These are phyloP conservation scores for Herminia tarsipennalis DNA, from an alignment of 2,888 invertebrate genomes.

Conservation along the genomic window DNA sequence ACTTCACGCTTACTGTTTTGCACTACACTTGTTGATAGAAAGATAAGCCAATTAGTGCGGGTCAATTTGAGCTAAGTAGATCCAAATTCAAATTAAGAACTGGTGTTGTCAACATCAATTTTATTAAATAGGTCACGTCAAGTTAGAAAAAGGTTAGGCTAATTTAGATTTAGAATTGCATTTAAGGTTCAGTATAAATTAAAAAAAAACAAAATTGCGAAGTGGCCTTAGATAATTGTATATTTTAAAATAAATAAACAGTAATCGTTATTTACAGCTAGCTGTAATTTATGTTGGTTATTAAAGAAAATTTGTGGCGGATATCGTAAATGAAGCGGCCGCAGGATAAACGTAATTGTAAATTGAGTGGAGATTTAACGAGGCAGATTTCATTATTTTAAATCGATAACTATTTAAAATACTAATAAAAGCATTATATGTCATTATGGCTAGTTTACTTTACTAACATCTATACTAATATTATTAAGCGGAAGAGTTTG, in stretches of 20 bases:
- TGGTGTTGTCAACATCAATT: too few species aligned
- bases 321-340: constrained; percentile 11
- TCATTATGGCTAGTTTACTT: too few species aligned
- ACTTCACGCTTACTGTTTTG: constrained; percentile 20
- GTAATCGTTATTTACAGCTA: neutral
- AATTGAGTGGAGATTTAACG: neutral
- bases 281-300: neutral
- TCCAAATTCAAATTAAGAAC: neutral
- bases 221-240: neutral
- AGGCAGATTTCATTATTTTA: neutral
- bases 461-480: too few species aligned
- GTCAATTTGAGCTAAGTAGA: too few species aligned
- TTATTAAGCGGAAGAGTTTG: too few species aligned
- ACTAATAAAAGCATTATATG: too few species aligned
- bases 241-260: neutral
- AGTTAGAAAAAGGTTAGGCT: too few species aligned
- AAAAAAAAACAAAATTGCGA: neutral
- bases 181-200: neutral
- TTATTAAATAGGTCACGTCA: too few species aligned
- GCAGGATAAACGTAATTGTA: constrained; percentile 13
- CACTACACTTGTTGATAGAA: constrained; percentile 12
- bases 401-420: neutral
- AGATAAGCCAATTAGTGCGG: too few species aligned
- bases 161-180: too few species aligned
- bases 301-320: neutral